Percentiles rank a stretch among this genome's conserved stretches.
phyloP scores from a whole-genome alignment of 1,140 invertebrate genomes.

The Aphaenogaster rudis region DNA sequence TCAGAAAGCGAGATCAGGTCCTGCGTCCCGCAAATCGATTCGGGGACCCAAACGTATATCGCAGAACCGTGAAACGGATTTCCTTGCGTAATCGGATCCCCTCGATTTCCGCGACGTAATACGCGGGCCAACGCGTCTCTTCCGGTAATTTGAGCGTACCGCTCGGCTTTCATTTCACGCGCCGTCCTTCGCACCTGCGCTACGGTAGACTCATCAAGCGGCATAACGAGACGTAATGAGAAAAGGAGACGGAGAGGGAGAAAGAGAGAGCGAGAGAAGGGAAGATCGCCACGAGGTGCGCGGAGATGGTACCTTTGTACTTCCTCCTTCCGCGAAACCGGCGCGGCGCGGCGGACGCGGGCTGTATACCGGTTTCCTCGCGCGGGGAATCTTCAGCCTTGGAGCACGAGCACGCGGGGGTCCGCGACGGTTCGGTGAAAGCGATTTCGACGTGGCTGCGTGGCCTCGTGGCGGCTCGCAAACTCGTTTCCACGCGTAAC shows the following conservation, averaged over 20 bases:
- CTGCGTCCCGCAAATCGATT: background rate
- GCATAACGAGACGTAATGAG: slow-evolving; percentile 10
- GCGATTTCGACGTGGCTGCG: slow-evolving; percentile 73
- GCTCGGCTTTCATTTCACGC: slow-evolving; percentile 45
- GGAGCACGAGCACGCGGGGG: slow-evolving; percentile 31
- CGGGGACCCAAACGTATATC: background rate
- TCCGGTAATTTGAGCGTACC: slow-evolving; percentile 49
- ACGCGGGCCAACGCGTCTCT: slow-evolving; percentile 21
- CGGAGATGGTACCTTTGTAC: background rate
- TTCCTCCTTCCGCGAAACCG: slow-evolving; percentile 61
- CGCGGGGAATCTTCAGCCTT: slow-evolving; percentile 68
- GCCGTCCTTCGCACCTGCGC: slow-evolving; percentile 53
- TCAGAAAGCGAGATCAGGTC: background rate
- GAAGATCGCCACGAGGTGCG: background rate
- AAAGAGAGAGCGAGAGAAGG: background rate
- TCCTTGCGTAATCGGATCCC: slow-evolving; percentile 32
- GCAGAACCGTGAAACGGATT: background rate
- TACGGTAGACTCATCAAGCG: slow-evolving; percentile 38
- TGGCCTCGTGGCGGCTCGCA: slow-evolving; percentile 76
- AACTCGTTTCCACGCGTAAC: slow-evolving; percentile 83
- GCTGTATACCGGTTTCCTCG: slow-evolving; percentile 61
- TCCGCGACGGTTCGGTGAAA: slow-evolving; percentile 76
- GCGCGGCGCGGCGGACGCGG: background rate
- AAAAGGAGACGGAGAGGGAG: background rate
- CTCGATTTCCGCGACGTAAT: slow-evolving; percentile 47